Percentiles rank a stretch among this genome's conserved stretches.
Evolutionary conservation across 2,797 vertebrate genomes (phyloP).

Genomic region (Babyrousa celebensis): DNA sequence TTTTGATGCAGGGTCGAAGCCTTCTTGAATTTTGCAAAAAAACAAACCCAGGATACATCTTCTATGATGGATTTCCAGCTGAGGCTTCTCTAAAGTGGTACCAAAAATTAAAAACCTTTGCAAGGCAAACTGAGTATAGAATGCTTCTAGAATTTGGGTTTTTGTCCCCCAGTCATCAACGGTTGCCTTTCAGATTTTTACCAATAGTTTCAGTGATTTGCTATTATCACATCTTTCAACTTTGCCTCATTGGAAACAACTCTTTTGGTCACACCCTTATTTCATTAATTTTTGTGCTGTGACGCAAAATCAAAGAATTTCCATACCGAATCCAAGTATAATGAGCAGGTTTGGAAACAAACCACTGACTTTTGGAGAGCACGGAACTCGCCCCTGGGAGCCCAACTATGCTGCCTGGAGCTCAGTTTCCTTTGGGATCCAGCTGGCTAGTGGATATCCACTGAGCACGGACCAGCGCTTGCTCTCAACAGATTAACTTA

Average conservation of each 20-base stretch:
- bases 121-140: slow-evolving; percentile 24
- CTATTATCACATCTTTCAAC: slow-evolving; percentile 57
- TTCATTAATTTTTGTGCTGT: slow-evolving; percentile 50
- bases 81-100: slow-evolving; percentile 67
- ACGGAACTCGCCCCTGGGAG: too few species aligned
- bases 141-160: slow-evolving; percentile 21
- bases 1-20: slow-evolving; percentile 53
- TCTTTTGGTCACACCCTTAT: slow-evolving; percentile 42
- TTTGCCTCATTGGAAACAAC: slow-evolving; percentile 51
- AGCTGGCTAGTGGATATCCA: accelerated
- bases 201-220: slow-evolving; percentile 58
- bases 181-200: slow-evolving; percentile 39
- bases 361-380: background rate
- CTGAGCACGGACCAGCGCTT: background rate
- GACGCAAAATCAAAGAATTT: slow-evolving; percentile 56
- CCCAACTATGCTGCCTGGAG: background rate
- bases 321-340: background rate
- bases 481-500: background rate
- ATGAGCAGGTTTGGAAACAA: slow-evolving; percentile 42
- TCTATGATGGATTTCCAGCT: background rate
- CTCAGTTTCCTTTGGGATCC: background rate
- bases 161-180: background rate
- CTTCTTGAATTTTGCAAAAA: slow-evolving; percentile 19
- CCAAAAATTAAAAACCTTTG: slow-evolving; percentile 70
- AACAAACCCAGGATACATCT: slow-evolving; percentile 25